Conservation (phyloP, 2,113 vertebrate genomes). For the Chaetodon auriga region DNA sequence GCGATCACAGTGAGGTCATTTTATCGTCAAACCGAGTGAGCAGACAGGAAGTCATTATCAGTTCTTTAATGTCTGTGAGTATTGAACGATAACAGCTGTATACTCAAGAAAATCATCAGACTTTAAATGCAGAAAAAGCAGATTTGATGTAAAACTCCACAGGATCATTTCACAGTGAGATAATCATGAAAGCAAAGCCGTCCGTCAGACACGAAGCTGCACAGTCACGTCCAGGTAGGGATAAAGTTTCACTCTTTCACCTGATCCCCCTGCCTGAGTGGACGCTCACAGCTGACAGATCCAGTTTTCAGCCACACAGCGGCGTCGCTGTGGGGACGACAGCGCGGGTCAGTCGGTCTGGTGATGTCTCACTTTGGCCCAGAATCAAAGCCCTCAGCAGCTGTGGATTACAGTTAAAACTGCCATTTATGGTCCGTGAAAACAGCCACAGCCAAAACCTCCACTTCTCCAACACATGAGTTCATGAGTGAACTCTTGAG, state of each 20-base stretch:
- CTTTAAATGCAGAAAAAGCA: neutral
- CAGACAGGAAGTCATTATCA: neutral
- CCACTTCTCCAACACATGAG: neutral
- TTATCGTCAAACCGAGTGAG: neutral
- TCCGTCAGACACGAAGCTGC: neutral
- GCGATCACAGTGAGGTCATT: neutral
- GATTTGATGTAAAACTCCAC: no score
- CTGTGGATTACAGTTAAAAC: neutral
- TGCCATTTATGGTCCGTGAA: neutral
- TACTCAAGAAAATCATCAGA: neutral
- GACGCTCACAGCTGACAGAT: neutral
- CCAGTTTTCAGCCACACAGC: neutral
- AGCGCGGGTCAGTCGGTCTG: neutral
- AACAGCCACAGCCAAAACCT: neutral
- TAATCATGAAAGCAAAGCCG: neutral
- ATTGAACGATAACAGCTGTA: neutral
- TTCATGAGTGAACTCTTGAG: neutral
- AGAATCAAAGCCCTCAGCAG: neutral
- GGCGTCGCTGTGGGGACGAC: neutral
- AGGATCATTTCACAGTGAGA: neutral
- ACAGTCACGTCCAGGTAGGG: neutral
- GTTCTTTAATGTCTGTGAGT: neutral
- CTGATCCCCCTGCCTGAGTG: conserved; percentile 20
- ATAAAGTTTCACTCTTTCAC: conserved; percentile 29
- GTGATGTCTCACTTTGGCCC: neutral